These are phyloP conservation scores for Dasypogon diadema DNA, from an alignment of 2,888 invertebrate genomes.

Conservation along the genomic window DNA sequence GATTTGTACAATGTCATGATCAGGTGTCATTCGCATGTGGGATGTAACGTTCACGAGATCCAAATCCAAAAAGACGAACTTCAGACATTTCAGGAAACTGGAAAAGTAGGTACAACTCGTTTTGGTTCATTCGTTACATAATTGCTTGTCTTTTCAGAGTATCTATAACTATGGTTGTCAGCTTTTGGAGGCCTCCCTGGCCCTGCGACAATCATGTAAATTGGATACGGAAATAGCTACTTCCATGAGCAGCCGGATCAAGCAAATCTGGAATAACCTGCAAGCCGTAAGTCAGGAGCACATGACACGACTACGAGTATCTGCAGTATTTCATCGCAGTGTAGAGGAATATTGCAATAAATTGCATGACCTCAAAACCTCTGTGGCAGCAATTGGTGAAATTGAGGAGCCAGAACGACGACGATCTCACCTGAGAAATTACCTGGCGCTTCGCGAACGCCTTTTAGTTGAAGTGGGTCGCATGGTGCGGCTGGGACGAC, in stretches of 20 bases:
- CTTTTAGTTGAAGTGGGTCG: conserved; percentile 78
- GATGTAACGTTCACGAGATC: conserved; percentile 80
- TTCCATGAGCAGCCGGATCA: conserved; percentile 72
- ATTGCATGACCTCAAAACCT: conserved; percentile 73
- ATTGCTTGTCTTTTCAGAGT: conserved; percentile 71
- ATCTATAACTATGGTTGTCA: conserved; percentile 87
- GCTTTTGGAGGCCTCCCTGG: conserved; percentile 79
- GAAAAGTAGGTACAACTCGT: conserved; percentile 72
- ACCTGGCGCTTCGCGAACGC: conserved; percentile 74
- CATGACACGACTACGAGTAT: conserved; percentile 80
- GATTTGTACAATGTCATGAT: conserved; percentile 80
- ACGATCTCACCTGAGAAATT: conserved; percentile 70
- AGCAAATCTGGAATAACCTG: conserved; percentile 77
- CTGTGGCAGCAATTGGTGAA: conserved; percentile 70
- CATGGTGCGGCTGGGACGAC: conserved; percentile 77
- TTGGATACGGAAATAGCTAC: conserved; percentile 73
- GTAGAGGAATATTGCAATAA: conserved; percentile 75
- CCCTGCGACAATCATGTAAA: conserved; percentile 79
- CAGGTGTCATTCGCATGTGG: conserved; percentile 78
- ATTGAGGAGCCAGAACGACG: conserved; percentile 68
- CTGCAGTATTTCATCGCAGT: conserved; percentile 81
- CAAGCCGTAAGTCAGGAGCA: conserved; percentile 80
- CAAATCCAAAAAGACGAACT: conserved; percentile 81
- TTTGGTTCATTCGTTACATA: conserved; percentile 27
- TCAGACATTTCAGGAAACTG: conserved; percentile 82